Evolutionary conservation across 1,140 invertebrate genomes (phyloP).

Genomic region (Sipha flava): DNA sequence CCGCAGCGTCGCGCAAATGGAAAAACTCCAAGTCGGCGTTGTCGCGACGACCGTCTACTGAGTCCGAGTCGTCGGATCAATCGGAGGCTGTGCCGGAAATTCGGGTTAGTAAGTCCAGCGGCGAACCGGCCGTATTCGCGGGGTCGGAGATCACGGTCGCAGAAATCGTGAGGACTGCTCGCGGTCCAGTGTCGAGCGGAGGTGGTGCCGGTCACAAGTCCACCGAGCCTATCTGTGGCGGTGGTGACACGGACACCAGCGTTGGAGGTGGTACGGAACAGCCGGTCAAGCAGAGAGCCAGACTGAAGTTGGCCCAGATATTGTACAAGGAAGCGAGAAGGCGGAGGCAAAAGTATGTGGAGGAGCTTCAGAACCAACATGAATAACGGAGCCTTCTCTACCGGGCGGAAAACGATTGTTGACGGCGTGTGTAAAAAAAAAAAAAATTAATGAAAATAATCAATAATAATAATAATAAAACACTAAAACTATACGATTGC

Average conservation of each 20-base stretch:
- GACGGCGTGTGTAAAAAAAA: too few species aligned
- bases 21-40: background rate
- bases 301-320: background rate
- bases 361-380: conserved; percentile 2
- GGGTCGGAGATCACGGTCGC: background rate
- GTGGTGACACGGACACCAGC: background rate
- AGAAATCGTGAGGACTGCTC: too few species aligned
- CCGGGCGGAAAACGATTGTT: background rate
- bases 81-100: conserved; percentile 1
- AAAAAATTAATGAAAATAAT: too few species aligned
- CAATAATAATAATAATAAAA: too few species aligned
- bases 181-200: too few species aligned
- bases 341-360: background rate
- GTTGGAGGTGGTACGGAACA: background rate
- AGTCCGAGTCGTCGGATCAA: conserved; percentile 9
- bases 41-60: background rate
- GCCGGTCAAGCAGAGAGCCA: background rate
- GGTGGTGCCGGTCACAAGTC: background rate
- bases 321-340: conserved; percentile 2
- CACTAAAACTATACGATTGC: too few species aligned
- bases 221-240: background rate
- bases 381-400: background rate
- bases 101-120: background rate
- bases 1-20: background rate
- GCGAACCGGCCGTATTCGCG: background rate